These are phyloP conservation scores for Cynoglossus semilaevis DNA, from an alignment of 2,113 vertebrate genomes.

Conservation along the genomic window DNA sequence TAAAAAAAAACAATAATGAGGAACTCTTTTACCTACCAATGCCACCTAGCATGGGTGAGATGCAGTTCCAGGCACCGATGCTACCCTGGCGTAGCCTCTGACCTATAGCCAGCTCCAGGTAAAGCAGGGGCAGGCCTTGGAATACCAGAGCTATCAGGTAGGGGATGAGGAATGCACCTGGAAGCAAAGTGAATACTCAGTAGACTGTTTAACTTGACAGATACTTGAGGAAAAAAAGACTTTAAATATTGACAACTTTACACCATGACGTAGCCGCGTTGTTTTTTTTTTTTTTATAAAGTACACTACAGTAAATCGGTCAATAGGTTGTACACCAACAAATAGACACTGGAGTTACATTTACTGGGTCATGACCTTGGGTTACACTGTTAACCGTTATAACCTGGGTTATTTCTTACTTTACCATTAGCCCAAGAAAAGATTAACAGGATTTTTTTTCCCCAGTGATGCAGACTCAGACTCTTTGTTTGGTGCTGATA, in stretches of 20 bases:
- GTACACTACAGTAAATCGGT: no score
- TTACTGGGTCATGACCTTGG: no score
- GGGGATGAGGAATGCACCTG: conserved; percentile 91
- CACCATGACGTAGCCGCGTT: no score
- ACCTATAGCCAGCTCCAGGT: conserved; percentile 86
- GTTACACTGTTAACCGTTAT: no score
- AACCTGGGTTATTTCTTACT: no score
- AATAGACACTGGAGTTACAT: no score
- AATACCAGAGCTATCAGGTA: conserved; percentile 84
- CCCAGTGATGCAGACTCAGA: background rate
- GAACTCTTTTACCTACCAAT: conserved; percentile 72
- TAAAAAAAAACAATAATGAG: no score
- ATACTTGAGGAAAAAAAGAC: no score
- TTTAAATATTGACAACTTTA: no score
- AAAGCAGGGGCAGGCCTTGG: conserved; percentile 86
- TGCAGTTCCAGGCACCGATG: conserved; percentile 82
- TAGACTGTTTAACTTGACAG: no score
- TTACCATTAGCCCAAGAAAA: background rate
- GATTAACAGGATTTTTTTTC: background rate
- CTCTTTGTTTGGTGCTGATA: background rate
- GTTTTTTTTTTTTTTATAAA: no score
- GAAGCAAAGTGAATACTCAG: background rate
- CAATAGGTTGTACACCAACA: no score
- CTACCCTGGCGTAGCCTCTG: conserved; percentile 84
- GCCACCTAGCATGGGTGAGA: conserved; percentile 84